Conservation (phyloP, 2,888 invertebrate species). For the Drosophila diplacantha region DNA sequence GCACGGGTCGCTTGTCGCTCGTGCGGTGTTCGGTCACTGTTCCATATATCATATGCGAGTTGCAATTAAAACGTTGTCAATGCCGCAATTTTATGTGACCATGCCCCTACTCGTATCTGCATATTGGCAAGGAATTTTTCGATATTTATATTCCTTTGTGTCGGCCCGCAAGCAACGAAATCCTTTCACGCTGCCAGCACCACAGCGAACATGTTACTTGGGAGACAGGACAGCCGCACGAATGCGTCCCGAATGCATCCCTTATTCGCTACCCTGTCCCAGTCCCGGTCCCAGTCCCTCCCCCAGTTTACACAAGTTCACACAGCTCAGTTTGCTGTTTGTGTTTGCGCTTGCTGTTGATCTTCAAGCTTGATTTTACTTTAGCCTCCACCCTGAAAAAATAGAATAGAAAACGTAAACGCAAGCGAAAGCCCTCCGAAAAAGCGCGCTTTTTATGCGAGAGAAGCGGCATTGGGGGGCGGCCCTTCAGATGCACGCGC, state of each 20-base stretch:
- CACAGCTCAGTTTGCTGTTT: constrained; percentile 33
- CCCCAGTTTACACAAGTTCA: constrained; percentile 35
- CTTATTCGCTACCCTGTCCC: not conserved
- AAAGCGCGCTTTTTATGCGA: constrained; percentile 44
- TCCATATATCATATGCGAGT: constrained; percentile 49
- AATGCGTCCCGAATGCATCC: constrained; percentile 1
- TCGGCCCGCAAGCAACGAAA: constrained; percentile 14
- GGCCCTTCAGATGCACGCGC: constrained; percentile 43
- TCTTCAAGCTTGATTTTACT: constrained; percentile 52
- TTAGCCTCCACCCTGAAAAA: not conserved
- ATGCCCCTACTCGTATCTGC: constrained; percentile 15
- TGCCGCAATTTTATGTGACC: constrained; percentile 43
- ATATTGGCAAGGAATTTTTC: constrained; percentile 32
- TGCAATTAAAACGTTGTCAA: constrained; percentile 67
- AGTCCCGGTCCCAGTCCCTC: not conserved
- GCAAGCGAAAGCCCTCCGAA: not conserved
- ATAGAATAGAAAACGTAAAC: constrained; percentile 5
- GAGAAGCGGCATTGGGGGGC: not conserved
- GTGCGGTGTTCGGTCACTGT: constrained; percentile 5
- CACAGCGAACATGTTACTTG: constrained; percentile 26
- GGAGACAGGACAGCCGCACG: constrained; percentile 11
- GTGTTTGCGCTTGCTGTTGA: constrained; percentile 55
- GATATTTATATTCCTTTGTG: constrained; percentile 47
- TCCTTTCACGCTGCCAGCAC: constrained; percentile 9
- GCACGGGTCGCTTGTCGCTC: not conserved